Conservation (phyloP, 2,888 invertebrate genomes). For the Synergus umbraculus region DNA sequence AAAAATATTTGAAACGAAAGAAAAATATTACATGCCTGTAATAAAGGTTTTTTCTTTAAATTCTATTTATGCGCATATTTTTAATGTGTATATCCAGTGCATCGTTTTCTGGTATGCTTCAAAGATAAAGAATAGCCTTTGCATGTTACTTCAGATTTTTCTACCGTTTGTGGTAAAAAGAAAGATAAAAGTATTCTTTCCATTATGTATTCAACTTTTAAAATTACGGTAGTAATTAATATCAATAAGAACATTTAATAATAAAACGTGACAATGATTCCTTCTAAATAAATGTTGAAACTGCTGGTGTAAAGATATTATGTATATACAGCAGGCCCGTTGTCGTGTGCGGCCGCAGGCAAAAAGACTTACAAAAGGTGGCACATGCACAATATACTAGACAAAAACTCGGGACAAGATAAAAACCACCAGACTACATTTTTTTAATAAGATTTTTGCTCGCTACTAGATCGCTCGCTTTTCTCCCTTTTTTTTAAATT, state of each 20-base stretch:
- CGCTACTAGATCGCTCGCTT: slow-evolving; percentile 50
- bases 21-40: background rate
- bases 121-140: background rate
- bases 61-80: slow-evolving; percentile 12
- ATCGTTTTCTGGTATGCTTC: slow-evolving; percentile 43
- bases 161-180: background rate
- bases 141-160: slow-evolving; percentile 3
- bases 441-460: slow-evolving; percentile 47
- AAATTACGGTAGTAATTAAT: slow-evolving; percentile 61
- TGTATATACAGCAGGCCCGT: slow-evolving; percentile 4
- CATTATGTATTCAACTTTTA: slow-evolving; percentile 7
- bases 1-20: background rate
- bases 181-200: background rate
- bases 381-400: slow-evolving; percentile 75
- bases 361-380: slow-evolving; percentile 76
- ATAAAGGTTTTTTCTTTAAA: background rate
- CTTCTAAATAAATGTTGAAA: background rate
- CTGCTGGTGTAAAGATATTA: background rate
- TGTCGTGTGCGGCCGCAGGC: slow-evolving; percentile 64
- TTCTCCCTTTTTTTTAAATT: slow-evolving; percentile 47
- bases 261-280: slow-evolving; percentile 20
- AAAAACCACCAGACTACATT: slow-evolving; percentile 73
- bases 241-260: slow-evolving; percentile 17
- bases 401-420: slow-evolving; percentile 75
- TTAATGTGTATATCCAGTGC: slow-evolving; percentile 42